A percentile compares a stretch with the other conserved stretches of the same genome.
These are phyloP conservation scores for Eurytoma californica DNA, from an alignment of 2,888 invertebrate genomes.

Conservation along the genomic window DNA sequence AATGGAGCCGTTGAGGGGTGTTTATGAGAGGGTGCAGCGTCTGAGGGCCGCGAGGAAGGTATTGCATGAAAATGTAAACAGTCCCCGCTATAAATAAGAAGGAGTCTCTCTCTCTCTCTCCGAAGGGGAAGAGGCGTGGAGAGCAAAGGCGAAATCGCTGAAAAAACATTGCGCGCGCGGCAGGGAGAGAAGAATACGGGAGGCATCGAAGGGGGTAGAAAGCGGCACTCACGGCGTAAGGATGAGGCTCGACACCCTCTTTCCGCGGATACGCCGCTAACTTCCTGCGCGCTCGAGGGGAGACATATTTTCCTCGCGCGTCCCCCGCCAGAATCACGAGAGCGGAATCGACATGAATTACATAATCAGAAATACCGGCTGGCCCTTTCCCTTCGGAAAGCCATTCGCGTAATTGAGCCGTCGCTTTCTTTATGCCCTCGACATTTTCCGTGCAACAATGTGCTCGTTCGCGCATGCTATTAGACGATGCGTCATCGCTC, in stretches of 20 bases:
- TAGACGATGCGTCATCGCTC: conserved; percentile 22
- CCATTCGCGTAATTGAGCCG: conserved; percentile 50
- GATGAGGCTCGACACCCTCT: conserved; percentile 24
- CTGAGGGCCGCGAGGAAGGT: conserved; percentile 36
- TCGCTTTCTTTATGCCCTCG: conserved; percentile 2
- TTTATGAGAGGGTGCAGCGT: conserved; percentile 26
- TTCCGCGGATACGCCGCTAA: not conserved
- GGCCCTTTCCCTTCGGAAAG: conserved; percentile 23
- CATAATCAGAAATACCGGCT: conserved; percentile 34
- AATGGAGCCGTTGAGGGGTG: conserved; percentile 27
- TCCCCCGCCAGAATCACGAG: conserved; percentile 33
- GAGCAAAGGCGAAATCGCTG: conserved; percentile 41
- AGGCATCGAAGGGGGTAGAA: conserved; percentile 37
- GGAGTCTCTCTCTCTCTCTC: not conserved
- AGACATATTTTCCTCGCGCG: conserved; percentile 35
- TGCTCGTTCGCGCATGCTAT: conserved; percentile 33
- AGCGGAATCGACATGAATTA: conserved; percentile 50
- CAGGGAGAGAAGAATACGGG: conserved; percentile 34
- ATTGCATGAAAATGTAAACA: conserved; percentile 53
- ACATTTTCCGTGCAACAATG: conserved; percentile 24
- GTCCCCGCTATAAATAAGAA: conserved; percentile 45
- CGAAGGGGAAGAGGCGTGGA: conserved; percentile 9
- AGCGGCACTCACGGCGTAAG: conserved; percentile 14
- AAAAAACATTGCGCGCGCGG: conserved; percentile 29
- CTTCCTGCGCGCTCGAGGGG: not conserved